Evolutionary conservation across 2,797 vertebrate species (phyloP), one percentile per base, ranked within the genome.

Genomic region (Mastacembelus armatus): DNA sequence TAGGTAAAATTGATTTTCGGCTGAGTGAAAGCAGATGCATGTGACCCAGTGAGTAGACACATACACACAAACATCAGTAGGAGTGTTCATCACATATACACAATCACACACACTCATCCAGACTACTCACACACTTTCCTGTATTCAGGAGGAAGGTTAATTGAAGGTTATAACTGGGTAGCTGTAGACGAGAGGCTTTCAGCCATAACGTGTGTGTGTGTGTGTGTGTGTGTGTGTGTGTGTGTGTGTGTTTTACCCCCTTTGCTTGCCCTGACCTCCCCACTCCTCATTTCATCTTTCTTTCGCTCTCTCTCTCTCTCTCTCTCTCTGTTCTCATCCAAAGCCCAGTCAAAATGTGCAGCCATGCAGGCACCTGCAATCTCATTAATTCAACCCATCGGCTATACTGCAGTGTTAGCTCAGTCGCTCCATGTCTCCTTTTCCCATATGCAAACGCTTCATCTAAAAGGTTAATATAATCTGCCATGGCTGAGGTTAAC

Each of bases 351-450:
- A 88, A 84, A 88, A 88, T 91, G 89, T 91, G 89, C 89, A 91
- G 85, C 89, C 88, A 91, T 86, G 91, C 89, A 90, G 90, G 92
- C 92, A 89, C 90, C 78, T 89, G 87, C 89, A 80, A 70, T 83
- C 84, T 92, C 92, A 93, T 93, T 92, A 93, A 94, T 93, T 92
- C 85, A 84, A 85, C 86, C 77, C 89, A 90, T 78, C 69, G 78
- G 83, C 88, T 73, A 71, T 75, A 74, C 81, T 85, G 87, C 86
- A 87, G 84, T 42, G 59, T 36, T 43, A 29, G 61, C 78, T 68
- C 66, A 68, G 59, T 30, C 39, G n/a, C 67, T 47, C 66, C 19
- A 52, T 22, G 36, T 44, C 66, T 67, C 50, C 35, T 59, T 65
- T 57, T 47, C 55, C 60, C 64, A 67, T 81, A 85, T 87, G 83